Conservation (phyloP, 2,888 invertebrate genomes). For the Smittia aterrima region DNA sequence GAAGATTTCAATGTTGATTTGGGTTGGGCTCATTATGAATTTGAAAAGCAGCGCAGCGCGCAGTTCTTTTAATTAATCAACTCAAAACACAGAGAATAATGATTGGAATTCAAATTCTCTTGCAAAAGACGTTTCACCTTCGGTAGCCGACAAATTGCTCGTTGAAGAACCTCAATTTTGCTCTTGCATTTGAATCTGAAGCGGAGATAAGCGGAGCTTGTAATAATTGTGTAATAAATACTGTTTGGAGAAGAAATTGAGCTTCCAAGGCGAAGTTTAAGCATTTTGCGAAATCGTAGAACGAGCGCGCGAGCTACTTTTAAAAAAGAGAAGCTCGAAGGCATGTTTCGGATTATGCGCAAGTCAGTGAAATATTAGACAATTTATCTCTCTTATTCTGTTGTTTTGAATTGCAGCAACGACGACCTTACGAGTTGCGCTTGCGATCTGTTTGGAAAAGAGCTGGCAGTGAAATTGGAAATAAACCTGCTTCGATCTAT, state of each 20-base stretch:
- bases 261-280: constrained; percentile 15
- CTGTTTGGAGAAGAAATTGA: constrained; percentile 10
- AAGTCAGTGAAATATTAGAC: neutral
- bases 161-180: constrained; percentile 10
- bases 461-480: constrained; percentile 38
- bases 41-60: neutral
- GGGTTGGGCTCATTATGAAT: constrained; percentile 23
- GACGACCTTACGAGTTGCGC: no score
- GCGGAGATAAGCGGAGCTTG: constrained; percentile 5
- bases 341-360: constrained; percentile 1
- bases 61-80: constrained; percentile 29
- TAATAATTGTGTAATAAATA: constrained; percentile 10
- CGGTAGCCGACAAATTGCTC: constrained; percentile 9
- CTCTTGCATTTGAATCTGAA: neutral
- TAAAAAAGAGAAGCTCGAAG: constrained; percentile 9
- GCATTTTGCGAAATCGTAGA: neutral
- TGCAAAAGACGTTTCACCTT: neutral
- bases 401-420: neutral
- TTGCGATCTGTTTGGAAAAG: neutral
- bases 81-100: constrained; percentile 5
- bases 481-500: constrained; percentile 26
- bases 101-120: constrained; percentile 6
- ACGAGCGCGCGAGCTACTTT: constrained; percentile 19
- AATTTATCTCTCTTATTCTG: constrained; percentile 13
- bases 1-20: constrained; percentile 22